Percentiles rank a stretch among this genome's conserved stretches.
Conservation (phyloP, 2,888 invertebrate genomes). For the Sinohyriopsis cumingii region DNA sequence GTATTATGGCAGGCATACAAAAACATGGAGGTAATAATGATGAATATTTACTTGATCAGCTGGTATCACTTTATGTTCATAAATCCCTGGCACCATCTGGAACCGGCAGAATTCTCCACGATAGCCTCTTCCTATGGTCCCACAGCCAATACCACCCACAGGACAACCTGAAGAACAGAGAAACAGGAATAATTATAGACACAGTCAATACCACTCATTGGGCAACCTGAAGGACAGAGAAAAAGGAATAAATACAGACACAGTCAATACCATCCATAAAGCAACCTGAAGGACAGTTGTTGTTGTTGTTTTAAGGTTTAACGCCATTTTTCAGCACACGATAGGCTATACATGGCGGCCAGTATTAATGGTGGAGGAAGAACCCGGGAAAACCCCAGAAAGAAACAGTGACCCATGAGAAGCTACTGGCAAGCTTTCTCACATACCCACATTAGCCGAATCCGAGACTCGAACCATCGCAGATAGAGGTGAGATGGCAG, state of each 20-base stretch:
- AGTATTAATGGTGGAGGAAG: too few relatives aligned
- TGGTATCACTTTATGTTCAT: slow-evolving; percentile 86
- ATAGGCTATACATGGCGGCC: too few relatives aligned
- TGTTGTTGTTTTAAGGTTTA: too few relatives aligned
- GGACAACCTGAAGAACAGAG: slow-evolving; percentile 80
- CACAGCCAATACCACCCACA: slow-evolving; percentile 86
- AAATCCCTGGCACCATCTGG: slow-evolving; percentile 90
- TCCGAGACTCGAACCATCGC: too few relatives aligned
- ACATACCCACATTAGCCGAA: too few relatives aligned
- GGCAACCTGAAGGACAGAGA: slow-evolving; percentile 78
- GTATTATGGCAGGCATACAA: not conserved
- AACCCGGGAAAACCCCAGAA: too few relatives aligned
- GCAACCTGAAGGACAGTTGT: too few relatives aligned
- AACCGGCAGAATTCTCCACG: slow-evolving; percentile 94
- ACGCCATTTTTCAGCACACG: too few relatives aligned
- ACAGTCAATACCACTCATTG: slow-evolving; percentile 86
- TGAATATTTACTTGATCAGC: slow-evolving; percentile 77
- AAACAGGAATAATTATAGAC: slow-evolving; percentile 57
- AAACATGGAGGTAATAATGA: not conserved
- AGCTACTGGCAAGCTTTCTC: too few relatives aligned
- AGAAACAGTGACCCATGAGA: too few relatives aligned
- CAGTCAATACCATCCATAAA: not conserved
- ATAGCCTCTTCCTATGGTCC: slow-evolving; percentile 91
- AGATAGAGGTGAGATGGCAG: too few relatives aligned
- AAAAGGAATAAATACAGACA: slow-evolving; percentile 1